Evolutionary conservation across 2,113 vertebrate species (phyloP).

Genomic region (Bufo bufo): DNA sequence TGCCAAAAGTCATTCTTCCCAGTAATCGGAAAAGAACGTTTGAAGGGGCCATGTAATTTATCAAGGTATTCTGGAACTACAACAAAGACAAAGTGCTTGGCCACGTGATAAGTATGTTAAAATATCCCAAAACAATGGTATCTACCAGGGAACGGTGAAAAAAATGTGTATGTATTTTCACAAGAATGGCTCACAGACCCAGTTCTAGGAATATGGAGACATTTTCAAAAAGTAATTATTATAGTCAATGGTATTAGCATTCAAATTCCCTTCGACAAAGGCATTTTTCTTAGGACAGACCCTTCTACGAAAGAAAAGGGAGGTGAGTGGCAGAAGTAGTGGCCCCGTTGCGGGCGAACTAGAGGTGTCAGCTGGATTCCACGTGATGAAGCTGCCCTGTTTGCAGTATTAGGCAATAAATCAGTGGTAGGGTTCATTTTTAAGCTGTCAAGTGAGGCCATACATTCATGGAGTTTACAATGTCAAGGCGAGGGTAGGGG

Average conservation of each 20-base stretch:
- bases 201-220: not conserved
- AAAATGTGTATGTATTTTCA: not conserved
- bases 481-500: not conserved
- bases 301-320: not conserved
- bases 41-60: constrained; percentile 41
- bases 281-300: not conserved
- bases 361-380: not conserved
- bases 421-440: not conserved
- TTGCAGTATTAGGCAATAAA: not conserved
- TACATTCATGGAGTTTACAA: not conserved
- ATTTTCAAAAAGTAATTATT: not conserved
- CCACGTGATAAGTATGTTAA: constrained; percentile 23
- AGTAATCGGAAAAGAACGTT: constrained; percentile 41
- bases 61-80: constrained; percentile 46
- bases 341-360: not conserved
- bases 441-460: not conserved
- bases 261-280: not conserved
- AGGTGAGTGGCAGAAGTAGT: not conserved
- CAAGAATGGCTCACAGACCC: not conserved
- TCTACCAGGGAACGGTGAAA: constrained; percentile 19
- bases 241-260: not conserved
- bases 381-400: not conserved
- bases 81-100: constrained; percentile 23
- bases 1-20: constrained; percentile 53
- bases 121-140: constrained; percentile 34